These are phyloP conservation scores for Heteropelma amictum DNA, from an alignment of 2,888 invertebrate species.

Conservation along the genomic window DNA sequence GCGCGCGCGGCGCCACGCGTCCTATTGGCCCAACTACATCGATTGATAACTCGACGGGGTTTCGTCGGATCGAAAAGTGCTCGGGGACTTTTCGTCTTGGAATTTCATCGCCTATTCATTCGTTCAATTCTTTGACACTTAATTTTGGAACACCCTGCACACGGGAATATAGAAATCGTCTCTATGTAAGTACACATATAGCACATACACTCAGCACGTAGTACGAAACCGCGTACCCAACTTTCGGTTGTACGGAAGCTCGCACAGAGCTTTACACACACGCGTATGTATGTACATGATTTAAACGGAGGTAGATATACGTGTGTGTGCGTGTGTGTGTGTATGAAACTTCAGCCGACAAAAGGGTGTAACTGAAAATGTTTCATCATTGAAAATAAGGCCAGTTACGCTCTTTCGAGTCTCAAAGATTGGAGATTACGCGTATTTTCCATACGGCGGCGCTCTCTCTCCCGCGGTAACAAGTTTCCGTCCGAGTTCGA, in stretches of 20 bases:
- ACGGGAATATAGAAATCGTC: background rate
- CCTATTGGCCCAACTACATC: too few relatives aligned
- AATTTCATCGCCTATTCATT: too few relatives aligned
- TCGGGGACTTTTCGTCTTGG: too few relatives aligned
- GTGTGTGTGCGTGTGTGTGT: background rate
- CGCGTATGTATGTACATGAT: background rate
- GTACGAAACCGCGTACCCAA: conserved; percentile 43
- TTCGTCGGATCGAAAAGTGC: too few relatives aligned
- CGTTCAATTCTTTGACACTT: too few relatives aligned
- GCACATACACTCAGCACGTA: conserved; percentile 41
- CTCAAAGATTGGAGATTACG: conserved; percentile 5
- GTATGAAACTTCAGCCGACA: background rate
- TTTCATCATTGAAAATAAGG: background rate
- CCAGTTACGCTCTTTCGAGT: conserved; percentile 2
- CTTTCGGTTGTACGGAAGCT: conserved; percentile 29
- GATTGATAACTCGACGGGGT: too few relatives aligned
- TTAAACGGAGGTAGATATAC: background rate
- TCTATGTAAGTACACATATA: too few relatives aligned
- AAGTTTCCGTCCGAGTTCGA: conserved; percentile 47
- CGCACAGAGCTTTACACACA: conserved; percentile 2
- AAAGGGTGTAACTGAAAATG: background rate
- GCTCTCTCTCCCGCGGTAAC: conserved; percentile 11
- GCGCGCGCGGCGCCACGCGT: too few relatives aligned
- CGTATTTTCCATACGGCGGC: conserved; percentile 37
- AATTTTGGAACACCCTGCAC: background rate